These are phyloP conservation scores for Goniozus legneri DNA, from an alignment of 1,140 invertebrate species.

Conservation along the genomic window DNA sequence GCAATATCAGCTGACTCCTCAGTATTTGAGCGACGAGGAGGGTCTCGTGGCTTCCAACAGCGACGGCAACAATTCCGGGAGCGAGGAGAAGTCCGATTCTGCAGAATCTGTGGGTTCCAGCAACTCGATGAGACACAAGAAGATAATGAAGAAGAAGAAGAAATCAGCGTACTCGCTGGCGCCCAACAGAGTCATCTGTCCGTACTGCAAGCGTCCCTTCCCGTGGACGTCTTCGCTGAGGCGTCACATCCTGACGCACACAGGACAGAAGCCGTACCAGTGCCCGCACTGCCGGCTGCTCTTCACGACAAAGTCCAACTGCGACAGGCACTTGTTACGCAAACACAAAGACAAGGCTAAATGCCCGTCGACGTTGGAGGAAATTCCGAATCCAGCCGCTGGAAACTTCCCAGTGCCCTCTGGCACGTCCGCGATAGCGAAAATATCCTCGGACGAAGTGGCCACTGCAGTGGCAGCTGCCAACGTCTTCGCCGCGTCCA, in stretches of 20 bases:
- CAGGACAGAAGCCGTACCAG: constrained; percentile 94
- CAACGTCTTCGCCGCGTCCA: constrained; percentile 37
- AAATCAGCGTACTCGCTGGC: constrained; percentile 94
- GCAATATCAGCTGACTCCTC: constrained; percentile 64
- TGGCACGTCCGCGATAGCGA: too few relatives aligned
- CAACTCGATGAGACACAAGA: constrained; percentile 37
- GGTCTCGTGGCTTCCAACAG: constrained; percentile 71
- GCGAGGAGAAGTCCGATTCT: constrained; percentile 66
- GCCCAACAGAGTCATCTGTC: constrained; percentile 87
- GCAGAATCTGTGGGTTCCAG: constrained; percentile 43
- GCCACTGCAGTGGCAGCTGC: too few relatives aligned
- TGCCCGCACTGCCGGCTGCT: constrained; percentile 87
- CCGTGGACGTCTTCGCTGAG: constrained; percentile 93
- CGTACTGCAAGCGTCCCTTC: constrained; percentile 88
- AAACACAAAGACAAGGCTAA: constrained; percentile 83
- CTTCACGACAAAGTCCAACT: constrained; percentile 96
- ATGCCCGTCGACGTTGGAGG: too few relatives aligned
- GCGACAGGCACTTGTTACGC: constrained; percentile 86
- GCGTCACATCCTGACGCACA: constrained; percentile 89
- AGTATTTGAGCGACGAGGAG: constrained; percentile 68
- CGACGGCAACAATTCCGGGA: constrained; percentile 77
- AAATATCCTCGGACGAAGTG: too few relatives aligned
- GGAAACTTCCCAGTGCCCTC: too few relatives aligned
- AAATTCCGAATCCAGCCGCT: too few relatives aligned
- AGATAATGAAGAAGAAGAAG: constrained; percentile 64